These are phyloP conservation scores for Antigone vipio DNA, from an alignment of 2,113 vertebrate species.

Conservation along the genomic window DNA sequence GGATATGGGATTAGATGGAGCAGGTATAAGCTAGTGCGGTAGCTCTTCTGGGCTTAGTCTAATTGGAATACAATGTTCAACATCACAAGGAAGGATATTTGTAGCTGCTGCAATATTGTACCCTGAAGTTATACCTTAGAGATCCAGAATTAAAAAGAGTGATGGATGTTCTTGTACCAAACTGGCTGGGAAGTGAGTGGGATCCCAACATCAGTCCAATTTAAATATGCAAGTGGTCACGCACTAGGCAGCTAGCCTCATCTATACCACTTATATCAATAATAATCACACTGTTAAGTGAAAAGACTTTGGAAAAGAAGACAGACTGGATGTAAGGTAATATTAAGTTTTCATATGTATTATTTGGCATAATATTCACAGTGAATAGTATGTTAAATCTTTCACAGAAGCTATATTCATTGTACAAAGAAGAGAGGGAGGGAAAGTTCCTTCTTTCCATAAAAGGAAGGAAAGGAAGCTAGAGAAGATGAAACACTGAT, in stretches of 20 bases:
- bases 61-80: background rate
- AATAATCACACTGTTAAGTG: constrained; percentile 17
- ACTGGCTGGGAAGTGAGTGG: constrained; percentile 6
- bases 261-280: background rate
- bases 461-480: constrained; percentile 31
- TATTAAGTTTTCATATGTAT: constrained; percentile 16
- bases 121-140: background rate
- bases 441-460: background rate
- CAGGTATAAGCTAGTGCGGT: background rate
- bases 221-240: constrained; percentile 29
- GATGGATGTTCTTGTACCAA: background rate
- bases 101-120: background rate
- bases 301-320: constrained; percentile 13
- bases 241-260: background rate
- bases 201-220: background rate
- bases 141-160: background rate
- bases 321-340: background rate
- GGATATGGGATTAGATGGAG: background rate
- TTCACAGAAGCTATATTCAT: background rate
- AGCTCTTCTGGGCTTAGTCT: background rate
- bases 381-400: background rate
- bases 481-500: constrained; percentile 5
- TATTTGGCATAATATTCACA: constrained; percentile 1
- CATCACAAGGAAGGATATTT: background rate
- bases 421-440: background rate